Evolutionary conservation across 2,797 vertebrate species (phyloP).

Genomic region (Xenentodon cancila): DNA sequence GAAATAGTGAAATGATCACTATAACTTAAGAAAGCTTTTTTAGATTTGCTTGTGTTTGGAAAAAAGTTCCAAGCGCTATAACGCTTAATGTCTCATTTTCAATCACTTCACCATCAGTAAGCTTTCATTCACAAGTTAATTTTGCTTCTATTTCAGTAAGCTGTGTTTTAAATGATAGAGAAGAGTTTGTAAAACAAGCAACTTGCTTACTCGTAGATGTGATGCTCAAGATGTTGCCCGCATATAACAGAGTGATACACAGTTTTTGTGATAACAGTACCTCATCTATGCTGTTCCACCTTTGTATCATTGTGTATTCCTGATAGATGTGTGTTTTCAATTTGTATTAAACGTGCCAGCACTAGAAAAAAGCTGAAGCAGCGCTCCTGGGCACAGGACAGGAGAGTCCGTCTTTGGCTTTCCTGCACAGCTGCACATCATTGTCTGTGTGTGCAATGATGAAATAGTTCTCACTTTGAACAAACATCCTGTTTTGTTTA

Average conservation of each 20-base stretch:
- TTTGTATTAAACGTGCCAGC: conserved; percentile 3
- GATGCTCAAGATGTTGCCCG: conserved; percentile 5
- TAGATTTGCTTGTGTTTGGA: conserved; percentile 20
- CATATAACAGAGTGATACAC: background rate
- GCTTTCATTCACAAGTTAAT: background rate
- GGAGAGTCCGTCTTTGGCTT: conserved; percentile 24
- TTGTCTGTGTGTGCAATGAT: conserved; percentile 36
- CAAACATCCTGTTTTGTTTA: conserved; percentile 52
- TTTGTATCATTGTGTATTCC: conserved; percentile 12
- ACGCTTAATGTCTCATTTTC: conserved; percentile 6
- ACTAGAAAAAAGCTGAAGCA: conserved; percentile 54
- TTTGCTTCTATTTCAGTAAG: conserved; percentile 22
- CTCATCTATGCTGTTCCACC: background rate
- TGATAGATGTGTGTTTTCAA: conserved; percentile 36
- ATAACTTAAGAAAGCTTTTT: conserved; percentile 30
- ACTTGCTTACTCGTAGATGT: background rate
- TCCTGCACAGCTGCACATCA: conserved; percentile 63
- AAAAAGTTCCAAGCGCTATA: conserved; percentile 25
- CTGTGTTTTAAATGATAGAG: conserved; percentile 1
- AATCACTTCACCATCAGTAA: no score
- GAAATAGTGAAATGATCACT: conserved; percentile 8
- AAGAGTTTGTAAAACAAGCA: background rate
- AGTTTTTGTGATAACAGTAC: conserved; percentile 4
- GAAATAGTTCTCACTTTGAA: conserved; percentile 44
- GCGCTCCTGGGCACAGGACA: conserved; percentile 31